Conservation (phyloP, 2,888 invertebrate species). For the Busseola fusca region DNA sequence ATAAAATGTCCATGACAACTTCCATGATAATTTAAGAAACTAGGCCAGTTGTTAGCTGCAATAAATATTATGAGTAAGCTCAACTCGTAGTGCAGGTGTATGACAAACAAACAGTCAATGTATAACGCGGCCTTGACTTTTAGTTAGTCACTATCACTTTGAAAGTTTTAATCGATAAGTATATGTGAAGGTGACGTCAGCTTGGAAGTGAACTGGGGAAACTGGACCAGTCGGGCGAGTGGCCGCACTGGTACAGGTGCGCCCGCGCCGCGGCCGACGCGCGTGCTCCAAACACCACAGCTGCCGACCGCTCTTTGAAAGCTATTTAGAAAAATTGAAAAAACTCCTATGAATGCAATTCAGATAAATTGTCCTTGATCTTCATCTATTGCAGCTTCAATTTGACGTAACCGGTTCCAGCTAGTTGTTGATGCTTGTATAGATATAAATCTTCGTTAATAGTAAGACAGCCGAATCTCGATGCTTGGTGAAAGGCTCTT, state of each 20-base stretch:
- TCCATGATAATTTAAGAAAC: slow-evolving; percentile 20
- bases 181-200: slow-evolving; percentile 64
- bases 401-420: slow-evolving; percentile 8
- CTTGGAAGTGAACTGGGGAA: slow-evolving; percentile 56
- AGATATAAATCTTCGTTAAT: slow-evolving; percentile 26
- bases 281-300: slow-evolving; percentile 66
- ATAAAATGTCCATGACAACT: slow-evolving; percentile 16
- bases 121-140: slow-evolving; percentile 64
- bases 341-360: slow-evolving; percentile 33
- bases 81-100: slow-evolving; percentile 32
- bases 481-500: slow-evolving; percentile 42
- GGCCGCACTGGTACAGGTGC: slow-evolving; percentile 71
- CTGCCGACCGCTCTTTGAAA: slow-evolving; percentile 62
- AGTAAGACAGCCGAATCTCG: slow-evolving; percentile 28
- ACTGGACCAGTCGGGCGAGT: slow-evolving; percentile 67
- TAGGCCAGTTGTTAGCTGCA: slow-evolving; percentile 3
- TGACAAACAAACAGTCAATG: slow-evolving; percentile 47
- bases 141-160: slow-evolving; percentile 60
- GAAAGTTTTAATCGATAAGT: slow-evolving; percentile 57
- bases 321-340: slow-evolving; percentile 58
- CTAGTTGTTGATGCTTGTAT: slow-evolving; percentile 6
- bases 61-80: slow-evolving; percentile 29
- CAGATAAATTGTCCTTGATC: slow-evolving; percentile 13
- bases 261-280: slow-evolving; percentile 56
- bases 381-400: slow-evolving; percentile 10